Evolutionary conservation across 1,140 invertebrate species (phyloP).

Genomic region (Polyergus mexicanus): DNA sequence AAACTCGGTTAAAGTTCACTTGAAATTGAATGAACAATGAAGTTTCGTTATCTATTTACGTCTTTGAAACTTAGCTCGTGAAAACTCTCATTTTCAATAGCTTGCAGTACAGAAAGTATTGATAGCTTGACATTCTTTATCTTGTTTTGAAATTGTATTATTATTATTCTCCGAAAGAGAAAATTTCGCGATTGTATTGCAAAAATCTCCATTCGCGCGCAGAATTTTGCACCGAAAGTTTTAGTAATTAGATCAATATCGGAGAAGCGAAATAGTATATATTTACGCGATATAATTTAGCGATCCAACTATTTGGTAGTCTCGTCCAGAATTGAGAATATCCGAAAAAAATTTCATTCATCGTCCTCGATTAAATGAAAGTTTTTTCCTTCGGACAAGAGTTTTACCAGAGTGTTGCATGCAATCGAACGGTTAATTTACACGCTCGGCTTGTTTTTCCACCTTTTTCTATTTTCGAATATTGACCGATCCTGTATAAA

Average conservation of each 20-base stretch:
- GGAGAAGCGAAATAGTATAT: neutral
- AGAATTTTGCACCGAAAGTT: constrained; percentile 1
- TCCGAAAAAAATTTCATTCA: constrained; percentile 59
- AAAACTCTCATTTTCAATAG: neutral
- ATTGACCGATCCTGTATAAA: constrained; percentile 65
- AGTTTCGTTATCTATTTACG: neutral
- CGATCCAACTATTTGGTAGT: constrained; percentile 21
- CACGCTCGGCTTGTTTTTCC: constrained; percentile 59
- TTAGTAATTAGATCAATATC: constrained; percentile 29
- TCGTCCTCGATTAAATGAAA: constrained; percentile 46
- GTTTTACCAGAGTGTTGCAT: constrained; percentile 41
- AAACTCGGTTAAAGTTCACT: constrained; percentile 2
- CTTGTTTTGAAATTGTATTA: neutral
- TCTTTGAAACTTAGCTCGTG: neutral
- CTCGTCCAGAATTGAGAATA: constrained; percentile 44
- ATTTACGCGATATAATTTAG: constrained; percentile 28
- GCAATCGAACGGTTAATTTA: constrained; percentile 64
- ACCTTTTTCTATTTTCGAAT: constrained; percentile 54
- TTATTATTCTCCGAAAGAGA: neutral
- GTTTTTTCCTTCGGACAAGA: constrained; percentile 43
- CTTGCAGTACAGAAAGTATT: neutral
- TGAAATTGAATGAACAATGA: constrained; percentile 25
- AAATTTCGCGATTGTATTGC: neutral
- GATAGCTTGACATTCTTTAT: neutral
- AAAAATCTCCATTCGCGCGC: neutral